phyloP scores from a whole-genome alignment of 2,113 vertebrate species.

The Oxyura jamaicensis region DNA sequence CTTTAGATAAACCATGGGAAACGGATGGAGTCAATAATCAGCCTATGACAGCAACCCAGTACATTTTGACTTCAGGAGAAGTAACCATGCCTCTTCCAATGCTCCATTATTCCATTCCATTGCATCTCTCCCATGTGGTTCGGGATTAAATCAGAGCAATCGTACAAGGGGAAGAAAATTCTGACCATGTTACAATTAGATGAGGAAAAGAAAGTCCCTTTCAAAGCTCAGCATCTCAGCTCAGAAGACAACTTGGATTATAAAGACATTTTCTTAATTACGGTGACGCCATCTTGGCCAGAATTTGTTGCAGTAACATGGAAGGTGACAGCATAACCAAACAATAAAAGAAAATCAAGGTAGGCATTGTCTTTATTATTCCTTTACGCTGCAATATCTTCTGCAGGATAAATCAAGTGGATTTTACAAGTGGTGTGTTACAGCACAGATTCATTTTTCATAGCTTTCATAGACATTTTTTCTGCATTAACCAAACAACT shows the following conservation, averaged over 20 bases:
- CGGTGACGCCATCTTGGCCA: background rate
- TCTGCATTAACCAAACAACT: slow-evolving; percentile 58
- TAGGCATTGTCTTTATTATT: slow-evolving; percentile 44
- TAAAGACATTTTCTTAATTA: slow-evolving; percentile 31
- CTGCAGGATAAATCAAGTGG: slow-evolving; percentile 35
- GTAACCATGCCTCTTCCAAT: background rate
- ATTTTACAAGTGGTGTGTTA: slow-evolving; percentile 53
- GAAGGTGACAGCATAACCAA: slow-evolving; percentile 37
- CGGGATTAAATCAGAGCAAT: slow-evolving; percentile 14
- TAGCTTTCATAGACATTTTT: slow-evolving; percentile 52
- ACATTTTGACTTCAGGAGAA: background rate
- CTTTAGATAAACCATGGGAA: background rate
- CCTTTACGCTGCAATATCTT: slow-evolving; percentile 25
- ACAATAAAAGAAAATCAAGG: slow-evolving; percentile 42
- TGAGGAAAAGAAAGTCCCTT: background rate
- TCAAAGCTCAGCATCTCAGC: background rate
- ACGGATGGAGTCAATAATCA: background rate
- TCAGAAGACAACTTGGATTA: background rate
- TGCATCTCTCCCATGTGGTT: background rate
- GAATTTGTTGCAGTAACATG: background rate
- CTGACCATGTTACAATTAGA: background rate
- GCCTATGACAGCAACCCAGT: background rate
- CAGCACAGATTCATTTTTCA: slow-evolving; percentile 58
- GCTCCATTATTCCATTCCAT: background rate
- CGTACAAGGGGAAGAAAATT: background rate